Evolutionary conservation across 2,797 vertebrate genomes (phyloP), one percentile per base, ranked within the genome.

Genomic region (Enoplosus armatus): DNA sequence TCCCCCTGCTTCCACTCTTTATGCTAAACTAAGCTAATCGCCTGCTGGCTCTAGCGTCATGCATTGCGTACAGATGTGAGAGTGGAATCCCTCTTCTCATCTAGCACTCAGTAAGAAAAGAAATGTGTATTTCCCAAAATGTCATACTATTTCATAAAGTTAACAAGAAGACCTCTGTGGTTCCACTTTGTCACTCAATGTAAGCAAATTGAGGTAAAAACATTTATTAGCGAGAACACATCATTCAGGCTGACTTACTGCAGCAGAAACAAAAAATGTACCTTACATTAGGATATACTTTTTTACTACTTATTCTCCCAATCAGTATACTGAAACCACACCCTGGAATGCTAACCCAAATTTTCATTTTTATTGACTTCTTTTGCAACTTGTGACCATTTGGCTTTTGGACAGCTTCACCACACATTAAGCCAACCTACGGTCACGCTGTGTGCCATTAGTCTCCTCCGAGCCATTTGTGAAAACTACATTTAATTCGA

Each of bases 401-500:
- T 75, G 56, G 35, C 45, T 75, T 73, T 39, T 58, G n/a, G 45
- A 80, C 33, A 58, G 45, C 64, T 63, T 82, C 29, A 14, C n/a
- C 64, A 55, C 65, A 65, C 65, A 71, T 80, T 66, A 75, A 61
- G 54, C 41, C 71, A 79, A 64, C 71, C 69, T 69, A 45, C 16
- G 9, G 65, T 71, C 72, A 71, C 65, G 60, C 31, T 41, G 66
- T 75, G 67, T 45, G 64, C 67, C 72, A 77, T 79, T 55, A 43
- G 64, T 67, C 54, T 80, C 85, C 76, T 82, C 74, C 0, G 51
- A 82, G 88, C 76, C 70, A 67, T 89, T 89, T 76, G 81, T 78
- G 72, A 90, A 87, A 87, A 88, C 76, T 82, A 83, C 79, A 77
- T 90, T 92, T 89, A 91, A 87, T 87, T 90, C 24, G 20, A 81